Evolutionary conservation across 2,113 vertebrate species (phyloP), one percentile per base, ranked within the genome.

Genomic region (Elaphurus davidianus): DNA sequence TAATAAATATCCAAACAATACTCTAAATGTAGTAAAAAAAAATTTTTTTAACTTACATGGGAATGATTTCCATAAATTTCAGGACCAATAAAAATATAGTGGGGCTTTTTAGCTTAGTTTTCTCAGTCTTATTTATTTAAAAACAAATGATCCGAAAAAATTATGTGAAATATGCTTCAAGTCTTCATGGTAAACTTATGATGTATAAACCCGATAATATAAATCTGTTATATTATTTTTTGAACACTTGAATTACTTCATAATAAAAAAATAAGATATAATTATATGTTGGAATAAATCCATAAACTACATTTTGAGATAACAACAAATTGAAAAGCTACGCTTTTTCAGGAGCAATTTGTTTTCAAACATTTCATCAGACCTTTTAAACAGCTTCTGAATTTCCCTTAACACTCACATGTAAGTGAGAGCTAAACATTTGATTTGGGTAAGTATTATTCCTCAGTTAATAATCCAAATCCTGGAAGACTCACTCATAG

Each of bases 381-480:
- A 89, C 21, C 83, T 91, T 79, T 88, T 89, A 67, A 92, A 64
- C 3, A 40, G 33, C 81, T 97, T 96, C 54, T 89, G 21, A 89
- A 93, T 93, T 95, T 12, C 9, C 10, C 36, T 95, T 52, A 57
- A 91, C 12, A 67, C 43, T 93, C 45, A 64, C 54, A 79, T 97
- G 47, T 47, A 92, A 87, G 64, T 54, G 10, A 64, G 43, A 90
- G 30, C 36, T 89, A 82, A 91, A 54, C 16, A 89, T 85, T 94
- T 87, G 40, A 76, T 93, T 95, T 62, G 79, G 71, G 91, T 93
- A 52, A 91, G 4, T 92, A 62, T 92, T 90, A 81, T 62, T 57
- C 28, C 60, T 96, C 89, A 94, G 74, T 92, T 87, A 97, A 30
- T 95, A 97, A 94, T 54, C 5, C 15, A 92, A 97, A 91, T 92